Evolutionary conservation across 2,888 invertebrate species (phyloP).

Genomic region (Thera obeliscata): DNA sequence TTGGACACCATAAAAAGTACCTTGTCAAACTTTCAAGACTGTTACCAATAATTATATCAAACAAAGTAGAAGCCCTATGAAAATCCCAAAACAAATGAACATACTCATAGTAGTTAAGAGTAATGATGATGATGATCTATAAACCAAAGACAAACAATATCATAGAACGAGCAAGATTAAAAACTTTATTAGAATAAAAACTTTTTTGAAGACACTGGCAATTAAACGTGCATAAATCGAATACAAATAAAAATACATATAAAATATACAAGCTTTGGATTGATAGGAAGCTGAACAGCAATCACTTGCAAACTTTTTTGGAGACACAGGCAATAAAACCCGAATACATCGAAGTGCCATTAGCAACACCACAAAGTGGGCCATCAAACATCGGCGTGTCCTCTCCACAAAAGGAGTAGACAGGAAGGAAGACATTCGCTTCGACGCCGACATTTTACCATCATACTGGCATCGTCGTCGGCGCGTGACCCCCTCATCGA

Average conservation of each 20-base stretch:
- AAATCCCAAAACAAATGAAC: no score
- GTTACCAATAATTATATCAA: no score
- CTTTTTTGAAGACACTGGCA: no score
- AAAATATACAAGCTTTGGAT: not conserved
- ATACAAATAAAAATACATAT: not conserved
- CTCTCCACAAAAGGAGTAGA: conserved; percentile 49
- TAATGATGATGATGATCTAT: no score
- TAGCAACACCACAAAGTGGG: conserved; percentile 47
- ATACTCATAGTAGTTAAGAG: no score
- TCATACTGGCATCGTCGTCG: conserved; percentile 40
- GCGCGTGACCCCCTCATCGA: conserved; percentile 30
- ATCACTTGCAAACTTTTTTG: conserved; percentile 15
- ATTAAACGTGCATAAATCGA: not conserved
- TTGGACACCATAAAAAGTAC: no score
- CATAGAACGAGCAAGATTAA: no score
- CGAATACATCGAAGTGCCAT: conserved; percentile 43
- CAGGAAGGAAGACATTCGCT: conserved; percentile 72
- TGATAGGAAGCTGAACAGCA: not conserved
- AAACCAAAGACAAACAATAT: no score
- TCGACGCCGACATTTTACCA: conserved; percentile 66
- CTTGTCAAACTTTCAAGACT: no score
- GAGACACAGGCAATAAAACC: conserved; percentile 34
- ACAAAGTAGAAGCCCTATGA: no score
- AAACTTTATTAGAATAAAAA: no score
- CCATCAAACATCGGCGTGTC: conserved; percentile 48